A percentile compares a stretch with the other conserved stretches of the same genome.
Conservation (phyloP, 1,140 invertebrate species). For the Drosophila tropicalis region DNA sequence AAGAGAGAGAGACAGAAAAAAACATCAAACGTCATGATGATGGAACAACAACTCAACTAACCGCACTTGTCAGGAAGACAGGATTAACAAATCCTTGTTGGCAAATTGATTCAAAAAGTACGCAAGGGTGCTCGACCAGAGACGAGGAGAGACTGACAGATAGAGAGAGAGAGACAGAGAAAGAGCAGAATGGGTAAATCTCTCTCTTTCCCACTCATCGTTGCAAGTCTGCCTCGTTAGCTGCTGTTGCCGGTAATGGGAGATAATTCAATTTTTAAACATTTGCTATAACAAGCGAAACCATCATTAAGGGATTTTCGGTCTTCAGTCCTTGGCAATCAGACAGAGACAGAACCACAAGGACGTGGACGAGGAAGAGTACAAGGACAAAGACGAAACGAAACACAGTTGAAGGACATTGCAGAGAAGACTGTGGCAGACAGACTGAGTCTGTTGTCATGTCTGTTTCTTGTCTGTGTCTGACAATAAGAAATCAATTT, state of each 20-base stretch:
- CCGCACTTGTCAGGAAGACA: slow-evolving; percentile 83
- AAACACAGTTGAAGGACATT: slow-evolving; percentile 3
- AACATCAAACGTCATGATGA: slow-evolving; percentile 72
- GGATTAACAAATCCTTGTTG: slow-evolving; percentile 76
- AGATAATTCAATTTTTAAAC: slow-evolving; percentile 83
- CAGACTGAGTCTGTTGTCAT: slow-evolving; percentile 16
- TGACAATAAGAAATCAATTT: slow-evolving; percentile 17
- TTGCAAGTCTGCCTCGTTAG: slow-evolving; percentile 54
- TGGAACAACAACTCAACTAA: slow-evolving; percentile 75
- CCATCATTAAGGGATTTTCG: slow-evolving; percentile 83
- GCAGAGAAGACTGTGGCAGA: slow-evolving; percentile 2
- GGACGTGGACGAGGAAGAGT: not conserved
- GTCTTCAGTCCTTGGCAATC: slow-evolving; percentile 31
- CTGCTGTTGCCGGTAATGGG: slow-evolving; percentile 72
- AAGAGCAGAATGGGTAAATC: not conserved
- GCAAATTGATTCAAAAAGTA: slow-evolving; percentile 80
- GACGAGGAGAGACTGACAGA: not conserved
- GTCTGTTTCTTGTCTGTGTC: slow-evolving; percentile 9
- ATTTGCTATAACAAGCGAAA: slow-evolving; percentile 83
- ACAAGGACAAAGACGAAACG: not conserved
- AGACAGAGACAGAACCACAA: slow-evolving; percentile 21
- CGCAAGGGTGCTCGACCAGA: slow-evolving; percentile 47
- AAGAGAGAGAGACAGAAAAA: slow-evolving; percentile 6
- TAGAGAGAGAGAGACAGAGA: not conserved
- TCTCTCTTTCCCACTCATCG: not conserved